These are phyloP conservation scores for Polylopha cassiicola DNA, from an alignment of 2,888 invertebrate species.

Conservation along the genomic window DNA sequence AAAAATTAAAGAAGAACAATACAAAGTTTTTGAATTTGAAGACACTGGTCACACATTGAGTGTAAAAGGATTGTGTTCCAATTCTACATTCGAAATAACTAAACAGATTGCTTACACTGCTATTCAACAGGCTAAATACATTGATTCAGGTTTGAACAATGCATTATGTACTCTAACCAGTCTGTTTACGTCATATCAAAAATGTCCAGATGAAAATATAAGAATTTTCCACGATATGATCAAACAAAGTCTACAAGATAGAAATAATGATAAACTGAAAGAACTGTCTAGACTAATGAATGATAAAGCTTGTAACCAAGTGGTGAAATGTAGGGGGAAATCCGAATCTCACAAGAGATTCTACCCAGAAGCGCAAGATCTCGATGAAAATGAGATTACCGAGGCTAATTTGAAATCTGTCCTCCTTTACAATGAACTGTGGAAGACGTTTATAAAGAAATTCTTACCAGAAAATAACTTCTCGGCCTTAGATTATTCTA, in stretches of 20 bases:
- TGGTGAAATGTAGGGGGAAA: constrained; percentile 26
- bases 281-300: constrained; percentile 34
- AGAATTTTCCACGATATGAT: constrained; percentile 36
- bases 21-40: constrained; percentile 16
- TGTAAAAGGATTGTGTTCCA: constrained; percentile 65
- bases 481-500: constrained; percentile 71
- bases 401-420: constrained; percentile 59
- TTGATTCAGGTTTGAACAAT: constrained; percentile 22
- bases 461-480: constrained; percentile 37
- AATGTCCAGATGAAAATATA: constrained; percentile 39
- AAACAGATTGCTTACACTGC: constrained; percentile 74
- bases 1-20: constrained; percentile 32
- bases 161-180: constrained; percentile 34
- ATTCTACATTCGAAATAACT: constrained; percentile 69
- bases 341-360: constrained; percentile 42
- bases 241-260: constrained; percentile 28
- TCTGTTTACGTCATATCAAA: constrained; percentile 49
- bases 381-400: constrained; percentile 30
- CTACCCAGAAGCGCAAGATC: constrained; percentile 43
- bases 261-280: constrained; percentile 23
- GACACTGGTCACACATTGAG: constrained; percentile 50
- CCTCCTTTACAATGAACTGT: constrained; percentile 62
- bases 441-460: constrained; percentile 31
- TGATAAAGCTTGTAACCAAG: constrained; percentile 33
- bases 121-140: constrained; percentile 33